Base-by-base conservation (phyloP, 2,888 invertebrate species). In the Coelopa pilipes region DNA sequence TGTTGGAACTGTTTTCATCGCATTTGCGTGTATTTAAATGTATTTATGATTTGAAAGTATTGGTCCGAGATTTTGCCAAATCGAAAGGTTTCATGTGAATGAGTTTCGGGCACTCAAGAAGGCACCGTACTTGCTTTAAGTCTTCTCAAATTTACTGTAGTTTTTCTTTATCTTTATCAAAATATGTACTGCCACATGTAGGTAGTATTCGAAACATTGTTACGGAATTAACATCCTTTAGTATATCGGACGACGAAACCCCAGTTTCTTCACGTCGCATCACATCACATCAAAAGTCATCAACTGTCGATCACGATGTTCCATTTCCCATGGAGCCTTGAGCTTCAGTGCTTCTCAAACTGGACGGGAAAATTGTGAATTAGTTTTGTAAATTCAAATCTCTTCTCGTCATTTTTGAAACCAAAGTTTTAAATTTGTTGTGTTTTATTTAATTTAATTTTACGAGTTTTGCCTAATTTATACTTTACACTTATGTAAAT, bases 381-480 rank as follows among this genome's bases (percentile, higher is more conserved):
- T 34, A 7, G 17, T 12, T 34, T 60, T 60, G 21, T 34, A 60
- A 24, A 24, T 34, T 34, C 13, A 21, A 57, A 57, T 34, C 34
- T 53, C 60, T 63, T 62, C 53, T 62, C 62, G 53, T 63, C 70
- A 62, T 45, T 70, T 70, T 45, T 63, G 21, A 70, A 70, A 63
- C 70, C 70, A 70, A 70, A 70, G 70, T 70, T 50, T 12, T 53
- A 70, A 24, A 50, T 62, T 62, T 62, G n/a, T 45, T 62, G 21
- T 62, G 24, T 45, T 45, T 60, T 60, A 60, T 10, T 34, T 60
- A 66, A 49, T 49, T 63, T 15, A 49, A 24, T 66, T 47, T 19
- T 57, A 3, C 21, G 13, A 19, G 5, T 53, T 53, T 53, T 10
- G 17, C 53, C 15, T 57, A 57, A 19, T n/a, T 57, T 57, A 57